A percentile compares a stretch with the other conserved stretches of the same genome.
These are phyloP conservation scores for Vanessa tameamea DNA, from an alignment of 1,140 invertebrate genomes.

Conservation along the genomic window DNA sequence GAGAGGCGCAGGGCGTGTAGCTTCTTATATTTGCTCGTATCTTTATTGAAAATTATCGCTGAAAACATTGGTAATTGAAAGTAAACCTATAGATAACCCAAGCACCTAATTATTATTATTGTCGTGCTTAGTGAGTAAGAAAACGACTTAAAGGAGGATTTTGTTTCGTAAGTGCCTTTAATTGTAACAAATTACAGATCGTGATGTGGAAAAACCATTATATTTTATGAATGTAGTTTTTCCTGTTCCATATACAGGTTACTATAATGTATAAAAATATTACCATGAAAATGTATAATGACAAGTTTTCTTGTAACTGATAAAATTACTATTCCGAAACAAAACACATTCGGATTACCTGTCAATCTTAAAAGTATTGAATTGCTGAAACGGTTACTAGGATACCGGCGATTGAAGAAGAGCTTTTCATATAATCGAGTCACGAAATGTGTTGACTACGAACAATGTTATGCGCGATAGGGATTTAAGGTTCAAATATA, in stretches of 20 bases:
- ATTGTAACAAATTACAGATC: slow-evolving; percentile 6
- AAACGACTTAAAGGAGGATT: slow-evolving; percentile 3
- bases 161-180: background rate
- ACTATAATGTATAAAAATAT: background rate
- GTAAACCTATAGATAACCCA: background rate
- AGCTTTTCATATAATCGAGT: slow-evolving; percentile 17
- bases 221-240: background rate
- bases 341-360: background rate
- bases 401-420: slow-evolving; percentile 50
- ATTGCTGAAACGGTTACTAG: slow-evolving; percentile 72
- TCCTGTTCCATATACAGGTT: background rate
- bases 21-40: too few species aligned
- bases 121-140: background rate
- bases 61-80: too few species aligned
- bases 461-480: slow-evolving; percentile 6
- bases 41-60: too few species aligned
- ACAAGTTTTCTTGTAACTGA: background rate
- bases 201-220: slow-evolving; percentile 10
- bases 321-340: background rate
- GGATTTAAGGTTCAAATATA: slow-evolving; percentile 30
- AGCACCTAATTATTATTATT: slow-evolving; percentile 1
- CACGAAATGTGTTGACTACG: slow-evolving; percentile 20
- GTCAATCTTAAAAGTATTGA: slow-evolving; percentile 59
- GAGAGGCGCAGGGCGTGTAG: too few species aligned
- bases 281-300: too few species aligned